A percentile compares a stretch with the other conserved stretches of the same genome.
These are phyloP conservation scores for Nanger granti DNA, from an alignment of 2,113 vertebrate species.

Conservation along the genomic window DNA sequence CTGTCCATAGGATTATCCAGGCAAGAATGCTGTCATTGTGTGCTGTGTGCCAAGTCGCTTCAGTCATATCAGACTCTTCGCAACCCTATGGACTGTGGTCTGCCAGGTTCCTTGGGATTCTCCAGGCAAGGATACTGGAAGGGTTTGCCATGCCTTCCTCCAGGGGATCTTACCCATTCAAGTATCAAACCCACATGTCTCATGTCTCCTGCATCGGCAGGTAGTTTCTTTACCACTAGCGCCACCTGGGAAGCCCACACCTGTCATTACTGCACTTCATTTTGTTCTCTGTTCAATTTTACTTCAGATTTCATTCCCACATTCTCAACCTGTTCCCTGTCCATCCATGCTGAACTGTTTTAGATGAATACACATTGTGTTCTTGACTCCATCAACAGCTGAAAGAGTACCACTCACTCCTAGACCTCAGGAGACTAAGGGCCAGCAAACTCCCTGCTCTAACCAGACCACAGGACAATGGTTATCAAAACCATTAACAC, in stretches of 20 bases:
- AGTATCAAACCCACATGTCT: fast-evolving
- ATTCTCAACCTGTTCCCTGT: not conserved
- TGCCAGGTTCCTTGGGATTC: not conserved
- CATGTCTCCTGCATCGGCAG: not conserved
- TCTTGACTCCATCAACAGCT: not conserved
- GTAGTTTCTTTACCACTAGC: not conserved
- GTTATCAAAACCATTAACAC: not conserved
- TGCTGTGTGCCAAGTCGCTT: not conserved
- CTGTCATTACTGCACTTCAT: not conserved
- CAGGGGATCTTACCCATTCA: not conserved
- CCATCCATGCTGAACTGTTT: not conserved
- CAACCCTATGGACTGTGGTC: not conserved
- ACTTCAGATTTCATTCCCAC: not conserved
- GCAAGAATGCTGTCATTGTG: not conserved
- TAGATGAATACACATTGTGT: not conserved
- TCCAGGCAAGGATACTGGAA: not conserved
- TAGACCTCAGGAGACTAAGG: not conserved
- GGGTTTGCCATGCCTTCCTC: not conserved
- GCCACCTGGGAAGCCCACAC: not conserved
- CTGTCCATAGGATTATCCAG: not conserved
- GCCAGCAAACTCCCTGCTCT: not conserved
- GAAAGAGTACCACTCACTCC: not conserved
- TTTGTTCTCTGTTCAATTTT: not conserved
- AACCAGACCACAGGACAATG: not conserved
- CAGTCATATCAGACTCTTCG: not conserved